Percentiles rank a stretch among this genome's conserved stretches.
These are phyloP conservation scores for Subanguina moxae DNA, from an alignment of 1,140 invertebrate genomes.

Conservation along the genomic window DNA sequence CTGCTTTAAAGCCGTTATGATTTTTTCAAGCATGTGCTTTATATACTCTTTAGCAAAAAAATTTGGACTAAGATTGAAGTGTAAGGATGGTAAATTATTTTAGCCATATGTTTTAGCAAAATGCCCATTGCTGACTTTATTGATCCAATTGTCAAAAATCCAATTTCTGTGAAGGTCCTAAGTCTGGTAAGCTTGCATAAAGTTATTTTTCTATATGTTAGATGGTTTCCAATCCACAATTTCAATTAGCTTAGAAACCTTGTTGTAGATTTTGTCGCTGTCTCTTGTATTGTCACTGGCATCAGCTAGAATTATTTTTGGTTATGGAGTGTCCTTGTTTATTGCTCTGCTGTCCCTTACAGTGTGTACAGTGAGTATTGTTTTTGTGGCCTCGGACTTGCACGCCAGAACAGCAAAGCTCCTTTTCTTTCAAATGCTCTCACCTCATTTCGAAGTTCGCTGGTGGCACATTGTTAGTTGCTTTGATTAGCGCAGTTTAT, in stretches of 20 bases:
- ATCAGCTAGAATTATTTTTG: background rate
- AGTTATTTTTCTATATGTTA: too few species aligned
- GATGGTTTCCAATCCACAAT: too few species aligned
- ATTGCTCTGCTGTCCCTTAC: background rate
- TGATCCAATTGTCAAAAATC: background rate
- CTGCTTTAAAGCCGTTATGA: too few species aligned
- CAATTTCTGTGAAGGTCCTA: background rate
- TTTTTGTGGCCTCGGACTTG: background rate
- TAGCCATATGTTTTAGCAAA: background rate
- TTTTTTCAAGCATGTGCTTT: background rate
- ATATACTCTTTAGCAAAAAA: too few species aligned
- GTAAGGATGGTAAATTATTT: background rate
- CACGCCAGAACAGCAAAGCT: background rate
- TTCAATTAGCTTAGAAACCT: background rate
- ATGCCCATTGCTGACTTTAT: background rate
- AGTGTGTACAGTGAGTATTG: background rate
- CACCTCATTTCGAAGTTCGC: background rate
- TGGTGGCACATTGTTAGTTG: slow-evolving; percentile 1
- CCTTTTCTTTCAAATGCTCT: background rate
- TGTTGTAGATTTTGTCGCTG: background rate
- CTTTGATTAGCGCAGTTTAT: background rate
- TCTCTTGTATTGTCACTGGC: background rate
- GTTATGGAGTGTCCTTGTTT: slow-evolving; percentile 1
- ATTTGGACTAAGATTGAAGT: too few species aligned
- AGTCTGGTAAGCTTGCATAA: slow-evolving; percentile 1